Percentiles rank a stretch among this genome's conserved stretches.
These are phyloP conservation scores for Macrotis lagotis DNA, from an alignment of 2,113 vertebrate species.

Conservation along the genomic window DNA sequence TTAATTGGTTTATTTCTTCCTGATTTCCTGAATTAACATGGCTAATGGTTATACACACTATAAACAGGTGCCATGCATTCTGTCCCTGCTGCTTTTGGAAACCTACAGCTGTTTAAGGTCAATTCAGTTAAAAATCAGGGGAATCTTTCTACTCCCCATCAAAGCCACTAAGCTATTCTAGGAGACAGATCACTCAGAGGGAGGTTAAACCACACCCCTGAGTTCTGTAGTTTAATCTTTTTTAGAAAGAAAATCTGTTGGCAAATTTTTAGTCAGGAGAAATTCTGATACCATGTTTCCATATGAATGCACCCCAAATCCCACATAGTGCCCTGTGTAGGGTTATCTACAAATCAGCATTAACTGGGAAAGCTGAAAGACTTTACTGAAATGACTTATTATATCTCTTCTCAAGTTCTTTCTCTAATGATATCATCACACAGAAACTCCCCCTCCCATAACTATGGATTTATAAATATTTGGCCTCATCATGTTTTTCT, in stretches of 20 bases:
- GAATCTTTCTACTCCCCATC: not conserved
- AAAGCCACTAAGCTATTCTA: not conserved
- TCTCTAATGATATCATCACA: not conserved
- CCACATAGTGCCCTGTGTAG: not conserved
- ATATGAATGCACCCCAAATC: not conserved
- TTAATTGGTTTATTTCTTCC: slow-evolving; percentile 8
- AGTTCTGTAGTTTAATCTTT: not conserved
- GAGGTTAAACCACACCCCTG: not conserved
- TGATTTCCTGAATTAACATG: not conserved
- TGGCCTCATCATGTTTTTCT: not conserved
- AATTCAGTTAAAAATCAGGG: not conserved
- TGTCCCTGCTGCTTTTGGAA: not conserved
- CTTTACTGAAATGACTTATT: not conserved
- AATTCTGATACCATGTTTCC: not conserved
- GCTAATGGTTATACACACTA: not conserved
- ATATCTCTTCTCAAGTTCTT: not conserved
- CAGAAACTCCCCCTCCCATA: not conserved
- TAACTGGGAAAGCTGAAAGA: slow-evolving; percentile 8
- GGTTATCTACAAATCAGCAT: not conserved
- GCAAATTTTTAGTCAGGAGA: not conserved
- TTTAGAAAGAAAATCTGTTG: not conserved
- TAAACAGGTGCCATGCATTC: not conserved
- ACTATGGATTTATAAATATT: not conserved
- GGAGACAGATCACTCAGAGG: not conserved
- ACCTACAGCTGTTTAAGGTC: not conserved